Conservation (phyloP, 2,888 invertebrate species). For the Timema podura region DNA sequence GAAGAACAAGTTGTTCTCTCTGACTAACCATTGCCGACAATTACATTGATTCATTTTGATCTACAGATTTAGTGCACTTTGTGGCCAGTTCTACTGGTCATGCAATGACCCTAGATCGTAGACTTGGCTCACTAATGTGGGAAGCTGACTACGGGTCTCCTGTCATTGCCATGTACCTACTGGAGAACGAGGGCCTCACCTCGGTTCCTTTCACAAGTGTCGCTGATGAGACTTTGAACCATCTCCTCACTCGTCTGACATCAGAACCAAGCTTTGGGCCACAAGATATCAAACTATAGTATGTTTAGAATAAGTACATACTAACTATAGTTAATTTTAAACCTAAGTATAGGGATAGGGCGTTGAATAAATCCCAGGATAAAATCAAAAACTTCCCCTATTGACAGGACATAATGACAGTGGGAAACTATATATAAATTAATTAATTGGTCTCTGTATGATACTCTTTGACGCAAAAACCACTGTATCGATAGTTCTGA, state of each 20-base stretch:
- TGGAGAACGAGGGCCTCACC: conserved; percentile 71
- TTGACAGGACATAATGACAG: no score
- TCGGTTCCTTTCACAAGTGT: conserved; percentile 86
- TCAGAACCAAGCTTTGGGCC: not conserved
- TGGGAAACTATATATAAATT: no score
- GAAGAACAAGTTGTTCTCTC: not conserved
- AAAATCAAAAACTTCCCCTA: no score
- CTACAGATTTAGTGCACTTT: conserved; percentile 78
- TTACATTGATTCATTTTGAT: conserved; percentile 24
- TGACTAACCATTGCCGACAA: not conserved
- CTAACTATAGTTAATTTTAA: no score
- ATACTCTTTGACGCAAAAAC: no score
- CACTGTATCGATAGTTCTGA: no score
- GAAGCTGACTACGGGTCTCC: conserved; percentile 83
- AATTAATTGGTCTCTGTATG: no score
- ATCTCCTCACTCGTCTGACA: conserved; percentile 46
- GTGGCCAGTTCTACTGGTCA: conserved; percentile 86
- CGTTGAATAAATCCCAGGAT: no score
- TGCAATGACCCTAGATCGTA: conserved; percentile 77
- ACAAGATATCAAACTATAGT: conserved; percentile 50
- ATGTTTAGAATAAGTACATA: conserved; percentile 36
- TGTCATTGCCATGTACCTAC: conserved; percentile 81
- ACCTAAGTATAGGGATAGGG: no score
- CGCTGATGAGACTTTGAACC: conserved; percentile 77
- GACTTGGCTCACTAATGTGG: conserved; percentile 82